phyloP scores from a whole-genome alignment of 2,888 invertebrate species.

The Pachymerium ferrugineum region DNA sequence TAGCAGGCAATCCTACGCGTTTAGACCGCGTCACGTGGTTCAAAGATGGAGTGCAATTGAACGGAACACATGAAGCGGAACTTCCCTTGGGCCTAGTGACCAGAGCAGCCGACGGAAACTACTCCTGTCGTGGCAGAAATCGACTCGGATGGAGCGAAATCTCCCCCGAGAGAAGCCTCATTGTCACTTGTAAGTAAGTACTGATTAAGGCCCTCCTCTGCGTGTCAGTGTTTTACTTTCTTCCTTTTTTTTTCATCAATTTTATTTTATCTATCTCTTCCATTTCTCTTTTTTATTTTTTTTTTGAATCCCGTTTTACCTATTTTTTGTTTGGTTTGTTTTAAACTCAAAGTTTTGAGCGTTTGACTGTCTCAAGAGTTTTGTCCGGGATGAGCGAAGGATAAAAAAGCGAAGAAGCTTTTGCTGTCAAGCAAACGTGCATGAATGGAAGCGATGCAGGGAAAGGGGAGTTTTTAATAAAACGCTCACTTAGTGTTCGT shows the following conservation, averaged over 20 bases:
- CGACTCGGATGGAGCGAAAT: slow-evolving; percentile 79
- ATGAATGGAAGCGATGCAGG: neutral
- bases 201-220: neutral
- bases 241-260: neutral
- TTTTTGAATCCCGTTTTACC: neutral
- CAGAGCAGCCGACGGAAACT: slow-evolving; percentile 85
- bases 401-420: neutral
- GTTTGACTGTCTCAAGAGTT: too few relatives aligned
- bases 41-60: slow-evolving; percentile 71
- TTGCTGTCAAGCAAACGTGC: neutral
- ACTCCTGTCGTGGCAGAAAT: slow-evolving; percentile 85
- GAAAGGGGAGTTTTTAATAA: neutral
- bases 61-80: slow-evolving; percentile 79
- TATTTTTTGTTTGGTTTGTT: neutral
- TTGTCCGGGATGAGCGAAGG: neutral
- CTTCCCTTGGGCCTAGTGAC: slow-evolving; percentile 77
- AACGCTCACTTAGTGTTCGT: neutral
- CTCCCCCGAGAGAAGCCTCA: slow-evolving; percentile 68
- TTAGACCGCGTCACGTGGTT: slow-evolving; percentile 77
- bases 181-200: slow-evolving; percentile 68
- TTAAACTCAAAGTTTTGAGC: neutral
- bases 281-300: neutral
- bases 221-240: neutral
- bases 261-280: neutral
- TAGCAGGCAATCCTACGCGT: slow-evolving; percentile 68